Evolutionary conservation across 2,113 vertebrate genomes (phyloP), one percentile per base, ranked within the genome.

Genomic region (Oenanthe melanoleuca): DNA sequence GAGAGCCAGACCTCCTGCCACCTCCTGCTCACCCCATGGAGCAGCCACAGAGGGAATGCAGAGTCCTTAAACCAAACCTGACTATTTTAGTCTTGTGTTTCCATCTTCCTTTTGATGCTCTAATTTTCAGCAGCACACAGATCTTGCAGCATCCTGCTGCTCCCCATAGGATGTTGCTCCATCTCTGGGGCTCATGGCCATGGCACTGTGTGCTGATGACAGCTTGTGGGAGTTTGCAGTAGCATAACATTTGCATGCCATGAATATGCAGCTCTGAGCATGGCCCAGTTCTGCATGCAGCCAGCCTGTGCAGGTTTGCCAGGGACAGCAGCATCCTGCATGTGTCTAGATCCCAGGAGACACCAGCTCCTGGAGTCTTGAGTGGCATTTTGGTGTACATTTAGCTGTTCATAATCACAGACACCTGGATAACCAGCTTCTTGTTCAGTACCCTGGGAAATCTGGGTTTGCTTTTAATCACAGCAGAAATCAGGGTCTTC

Each of bases 261-360:
- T 96, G 93, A 95, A 95, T 93, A 97, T 92, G 90, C 60, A 92
- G 86, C 72, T 90, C 80, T 92, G 92, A 92, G 77, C 67, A 88
- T 89, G 83, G 96, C 92, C 92, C 86, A 93, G 37, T 95, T 96
- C 94, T 90, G 80, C 61, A 50, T 61, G 80, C 56, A 96, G 88
- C 67, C 81, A 93, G 88, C 57, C 64, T 80, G 52, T 64, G 45
- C 64, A 28, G 29, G 75, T 86, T 80, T 92, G 85, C 85, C 80
- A 69, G 72, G 85, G 69, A 83, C 81, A 90, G 72, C 88, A 92
- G 60, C 88, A 92, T 57, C 79, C 85, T 80, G 47, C 44, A 9
- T 80, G 63, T 65, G n/a, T 55, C 75, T 71, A 26, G 25, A 53
- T 86, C 85, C 88, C 75, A 70, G 49, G 79, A 79, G 80, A 93